Evolutionary conservation across 2,113 vertebrate genomes (phyloP), one percentile per base, ranked within the genome.

Genomic region (Coptodon rendalli): DNA sequence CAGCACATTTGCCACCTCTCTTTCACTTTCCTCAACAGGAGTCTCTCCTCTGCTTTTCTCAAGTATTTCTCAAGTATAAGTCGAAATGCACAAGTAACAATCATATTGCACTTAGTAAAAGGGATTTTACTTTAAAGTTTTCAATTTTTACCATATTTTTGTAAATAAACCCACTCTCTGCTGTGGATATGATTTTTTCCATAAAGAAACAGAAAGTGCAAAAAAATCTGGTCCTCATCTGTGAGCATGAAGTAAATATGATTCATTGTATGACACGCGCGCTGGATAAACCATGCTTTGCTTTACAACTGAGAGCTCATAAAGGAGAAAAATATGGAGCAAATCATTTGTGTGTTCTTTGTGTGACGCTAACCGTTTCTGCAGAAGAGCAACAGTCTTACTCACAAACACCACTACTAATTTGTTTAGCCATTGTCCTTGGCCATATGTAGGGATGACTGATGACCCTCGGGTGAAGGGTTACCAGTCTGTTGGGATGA

Each of bases 1-100:
- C 93, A 92, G 89, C 90, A 93, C 79, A 84, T 81, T 89, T 54
- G 84, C 76, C 84, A 86, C 88, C 81, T 87, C 82, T 90, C 63
- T 76, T 87, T 92, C 63, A 80, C 87, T 85, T 81, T 79, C 81
- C 78, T 81, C 85, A 14, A 59, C 82, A 87, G 3, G 22, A 81
- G 71, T 63, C 61, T 80, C 85, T 90, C 89, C 50, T 27, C 82
- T 82, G 31, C 82, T 84, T 85, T 91, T 94, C 86, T 87, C 53
- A 82, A 88, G 66, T 84, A 80, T 19, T 61, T 19, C 2, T 61
- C 57, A 34, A 63, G 59, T 34, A 63, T 34, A 66, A 85, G 76
- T 85, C 14, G 45, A 86, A 87, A 81, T 80, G 45, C 86, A 34
- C 16, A 52, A 89, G 84, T 50, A 56, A 80, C 83, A 82, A 52